Conservation (phyloP, 1,140 invertebrate genomes). For the Sarcophaga bullata region DNA sequence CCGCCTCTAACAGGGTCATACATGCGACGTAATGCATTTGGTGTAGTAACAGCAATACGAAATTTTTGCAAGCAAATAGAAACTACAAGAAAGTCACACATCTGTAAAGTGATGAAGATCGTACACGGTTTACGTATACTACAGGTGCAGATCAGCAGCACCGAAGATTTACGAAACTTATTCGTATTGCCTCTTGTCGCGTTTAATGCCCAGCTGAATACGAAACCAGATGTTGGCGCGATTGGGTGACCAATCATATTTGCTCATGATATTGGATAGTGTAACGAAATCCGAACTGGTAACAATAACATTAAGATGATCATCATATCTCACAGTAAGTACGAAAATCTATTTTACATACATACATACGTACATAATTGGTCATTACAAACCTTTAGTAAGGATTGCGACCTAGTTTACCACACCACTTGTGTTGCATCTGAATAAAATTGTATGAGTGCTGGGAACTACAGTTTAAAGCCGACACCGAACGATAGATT, state of each 20-base stretch:
- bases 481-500: too few relatives aligned
- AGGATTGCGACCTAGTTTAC: too few relatives aligned
- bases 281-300: constrained; percentile 67
- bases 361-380: too few relatives aligned
- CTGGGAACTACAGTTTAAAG: too few relatives aligned
- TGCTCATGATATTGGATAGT: constrained; percentile 76
- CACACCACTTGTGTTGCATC: too few relatives aligned
- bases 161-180: constrained; percentile 75
- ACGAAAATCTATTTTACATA: constrained; percentile 5
- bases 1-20: too few relatives aligned
- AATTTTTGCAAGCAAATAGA: constrained; percentile 78
- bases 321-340: constrained; percentile 79
- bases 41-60: constrained; percentile 78
- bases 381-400: too few relatives aligned
- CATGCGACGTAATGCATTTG: constrained; percentile 75
- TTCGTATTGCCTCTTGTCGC: constrained; percentile 77
- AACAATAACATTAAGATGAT: constrained; percentile 69
- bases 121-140: constrained; percentile 68
- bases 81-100: constrained; percentile 73
- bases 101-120: constrained; percentile 71
- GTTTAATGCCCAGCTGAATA: constrained; percentile 77
- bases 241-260: constrained; percentile 81
- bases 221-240: constrained; percentile 79
- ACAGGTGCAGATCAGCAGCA: constrained; percentile 72
- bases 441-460: too few relatives aligned